Base-by-base conservation (phyloP, 2,113 vertebrate genomes). In the Vulpes vulpes region DNA sequence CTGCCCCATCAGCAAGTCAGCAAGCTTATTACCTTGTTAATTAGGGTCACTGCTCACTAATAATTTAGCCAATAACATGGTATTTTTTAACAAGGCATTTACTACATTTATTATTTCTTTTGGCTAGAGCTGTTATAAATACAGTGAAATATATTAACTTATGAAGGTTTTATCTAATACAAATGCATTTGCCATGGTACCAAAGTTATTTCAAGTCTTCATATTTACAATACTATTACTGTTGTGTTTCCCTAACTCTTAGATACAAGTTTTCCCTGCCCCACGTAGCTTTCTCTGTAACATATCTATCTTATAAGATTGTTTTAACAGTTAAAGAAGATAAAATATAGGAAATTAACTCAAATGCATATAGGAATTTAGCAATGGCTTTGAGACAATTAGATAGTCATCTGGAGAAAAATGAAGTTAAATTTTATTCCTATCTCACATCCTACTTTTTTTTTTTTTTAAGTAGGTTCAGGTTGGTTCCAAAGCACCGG, bases 21-120 rank as follows among this genome's bases (percentile, higher is more conserved):
- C 38, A 97, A 94, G 95, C 97, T 98, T 99, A 99, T 98, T 98
- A 98, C 98, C 74, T 96, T 98, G 91, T 97, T 99, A 99, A 99
- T 98, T 98, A 99, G 95, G 98, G 98, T 99, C 98, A 98, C 69
- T 97, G 98, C 89, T 97, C 98, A 97, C 98, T 98, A 98, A 99
- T 99, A 98, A 99, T 98, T 99, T 98, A 98, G 65, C 97, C 97
- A 98, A 98, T 98, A 98, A 98, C 87, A 97, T 89, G 93, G 38
- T 98, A 97, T 98, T 98, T 99, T 98, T 98, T 84, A 98, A 98
- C 97, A 98, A 98, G 95, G 95, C 96, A 98, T 98, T 97, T 98
- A 98, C 55, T 98, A 89, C 98, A 98, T 98, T 98, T 99, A 98
- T 98, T 98, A 98, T 99, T 99, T 98, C 98, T 97, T 98, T 98